Percentiles rank a stretch among this genome's conserved stretches.
Evolutionary conservation across 1,140 invertebrate genomes (phyloP).

Genomic region (Mactra quadrangularis): DNA sequence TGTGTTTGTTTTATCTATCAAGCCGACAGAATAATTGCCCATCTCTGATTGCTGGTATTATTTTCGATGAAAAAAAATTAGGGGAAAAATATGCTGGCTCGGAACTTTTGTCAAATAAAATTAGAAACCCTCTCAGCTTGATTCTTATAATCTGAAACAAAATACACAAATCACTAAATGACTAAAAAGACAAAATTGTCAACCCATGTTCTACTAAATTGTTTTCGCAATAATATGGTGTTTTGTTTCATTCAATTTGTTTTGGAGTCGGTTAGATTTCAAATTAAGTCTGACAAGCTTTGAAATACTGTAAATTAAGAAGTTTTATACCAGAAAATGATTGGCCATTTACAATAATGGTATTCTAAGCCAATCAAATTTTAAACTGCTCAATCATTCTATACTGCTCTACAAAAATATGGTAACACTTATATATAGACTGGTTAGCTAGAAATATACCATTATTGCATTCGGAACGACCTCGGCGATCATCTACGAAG

Average conservation of each 20-base stretch:
- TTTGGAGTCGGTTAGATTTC: constrained; percentile 39
- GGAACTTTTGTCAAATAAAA: constrained; percentile 10
- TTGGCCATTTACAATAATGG: not conserved
- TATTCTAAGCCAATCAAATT: constrained; percentile 52
- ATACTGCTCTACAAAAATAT: constrained; percentile 14
- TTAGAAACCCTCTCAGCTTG: constrained; percentile 41
- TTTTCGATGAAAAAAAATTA: no score
- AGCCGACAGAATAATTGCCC: constrained; percentile 21
- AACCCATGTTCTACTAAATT: constrained; percentile 50
- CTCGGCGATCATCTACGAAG: no score
- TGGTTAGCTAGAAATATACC: no score
- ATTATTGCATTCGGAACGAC: no score
- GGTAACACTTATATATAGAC: no score
- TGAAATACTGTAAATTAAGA: constrained; percentile 53
- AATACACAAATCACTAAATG: constrained; percentile 51
- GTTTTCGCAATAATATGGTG: constrained; percentile 52
- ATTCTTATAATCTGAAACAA: constrained; percentile 40
- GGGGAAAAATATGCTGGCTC: no score
- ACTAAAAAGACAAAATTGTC: constrained; percentile 62
- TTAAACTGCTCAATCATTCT: constrained; percentile 36
- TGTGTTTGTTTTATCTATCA: constrained; percentile 49
- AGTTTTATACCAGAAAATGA: constrained; percentile 9
- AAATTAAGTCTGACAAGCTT: constrained; percentile 55
- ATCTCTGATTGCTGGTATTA: constrained; percentile 21
- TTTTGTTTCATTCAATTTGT: constrained; percentile 61